A percentile compares a stretch with the other conserved stretches of the same genome.
Conservation (phyloP, 2,888 invertebrate genomes). For the Galerucella nymphaeae region DNA sequence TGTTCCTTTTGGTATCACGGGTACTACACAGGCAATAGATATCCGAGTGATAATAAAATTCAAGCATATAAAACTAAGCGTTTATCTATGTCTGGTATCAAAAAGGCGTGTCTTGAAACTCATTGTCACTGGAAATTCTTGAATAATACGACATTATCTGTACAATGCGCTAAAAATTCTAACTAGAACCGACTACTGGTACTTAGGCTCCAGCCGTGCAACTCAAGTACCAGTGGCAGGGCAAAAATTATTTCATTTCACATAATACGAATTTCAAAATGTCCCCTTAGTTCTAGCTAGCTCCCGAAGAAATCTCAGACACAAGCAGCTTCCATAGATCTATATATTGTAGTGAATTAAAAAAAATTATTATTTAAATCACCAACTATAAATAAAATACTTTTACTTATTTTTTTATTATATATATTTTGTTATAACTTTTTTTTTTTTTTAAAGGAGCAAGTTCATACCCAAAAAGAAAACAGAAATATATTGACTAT, state of each 20-base stretch:
- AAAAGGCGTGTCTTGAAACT: conserved; percentile 61
- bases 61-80: conserved; percentile 61
- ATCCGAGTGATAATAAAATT: conserved; percentile 59
- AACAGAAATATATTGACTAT: too few relatives aligned
- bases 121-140: conserved; percentile 64
- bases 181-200: conserved; percentile 43
- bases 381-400: too few relatives aligned
- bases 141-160: conserved; percentile 63
- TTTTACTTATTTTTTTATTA: too few relatives aligned
- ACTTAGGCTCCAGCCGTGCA: conserved; percentile 20
- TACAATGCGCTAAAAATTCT: conserved; percentile 51
- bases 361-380: too few relatives aligned
- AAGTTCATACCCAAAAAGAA: too few relatives aligned
- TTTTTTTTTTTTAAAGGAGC: too few relatives aligned
- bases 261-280: too few relatives aligned
- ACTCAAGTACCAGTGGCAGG: neutral
- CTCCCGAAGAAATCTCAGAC: too few relatives aligned
- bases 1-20: neutral
- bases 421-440: too few relatives aligned
- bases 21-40: neutral
- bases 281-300: too few relatives aligned
- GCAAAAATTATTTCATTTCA: neutral
- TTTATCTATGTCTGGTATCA: conserved; percentile 63
- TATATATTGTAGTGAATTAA: too few relatives aligned
- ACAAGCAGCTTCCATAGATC: too few relatives aligned